These are phyloP conservation scores for Onthophagus taurus DNA, from an alignment of 1,140 invertebrate genomes.

Conservation along the genomic window DNA sequence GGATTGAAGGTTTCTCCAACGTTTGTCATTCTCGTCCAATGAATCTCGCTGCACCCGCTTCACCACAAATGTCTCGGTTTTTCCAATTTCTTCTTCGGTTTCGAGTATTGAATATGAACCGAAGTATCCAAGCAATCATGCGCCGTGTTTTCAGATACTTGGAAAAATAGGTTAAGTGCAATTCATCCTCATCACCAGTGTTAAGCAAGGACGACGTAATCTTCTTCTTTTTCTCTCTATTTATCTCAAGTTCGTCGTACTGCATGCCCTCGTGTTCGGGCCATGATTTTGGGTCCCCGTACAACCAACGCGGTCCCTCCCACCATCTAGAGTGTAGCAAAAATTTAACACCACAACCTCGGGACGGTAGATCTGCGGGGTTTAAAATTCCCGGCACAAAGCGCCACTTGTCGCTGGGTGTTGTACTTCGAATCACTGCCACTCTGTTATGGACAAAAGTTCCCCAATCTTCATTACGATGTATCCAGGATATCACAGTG, in stretches of 20 bases:
- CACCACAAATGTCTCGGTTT: neutral
- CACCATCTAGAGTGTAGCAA: too few species aligned
- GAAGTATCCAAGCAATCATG: neutral
- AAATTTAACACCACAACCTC: too few species aligned
- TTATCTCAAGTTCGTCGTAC: neutral
- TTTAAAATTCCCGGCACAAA: too few species aligned
- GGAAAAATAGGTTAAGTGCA: neutral
- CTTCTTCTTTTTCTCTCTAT: neutral
- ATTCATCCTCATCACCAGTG: neutral
- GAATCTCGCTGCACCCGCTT: neutral
- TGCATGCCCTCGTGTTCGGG: neutral
- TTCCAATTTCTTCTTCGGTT: neutral
- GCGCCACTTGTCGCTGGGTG: neutral
- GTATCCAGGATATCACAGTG: conserved; percentile 34
- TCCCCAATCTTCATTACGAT: conserved; percentile 22
- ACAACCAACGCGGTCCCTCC: neutral
- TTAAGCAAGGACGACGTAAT: neutral
- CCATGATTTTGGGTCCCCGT: neutral
- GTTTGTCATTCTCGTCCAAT: neutral
- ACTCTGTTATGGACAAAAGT: conserved; percentile 39
- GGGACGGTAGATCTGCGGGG: too few species aligned
- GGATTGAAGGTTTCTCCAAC: neutral
- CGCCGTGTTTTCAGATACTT: neutral
- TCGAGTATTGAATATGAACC: neutral
- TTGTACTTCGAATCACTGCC: conserved; percentile 34